Conservation (phyloP, 2,113 vertebrate species). For the Poecilia latipinna region DNA sequence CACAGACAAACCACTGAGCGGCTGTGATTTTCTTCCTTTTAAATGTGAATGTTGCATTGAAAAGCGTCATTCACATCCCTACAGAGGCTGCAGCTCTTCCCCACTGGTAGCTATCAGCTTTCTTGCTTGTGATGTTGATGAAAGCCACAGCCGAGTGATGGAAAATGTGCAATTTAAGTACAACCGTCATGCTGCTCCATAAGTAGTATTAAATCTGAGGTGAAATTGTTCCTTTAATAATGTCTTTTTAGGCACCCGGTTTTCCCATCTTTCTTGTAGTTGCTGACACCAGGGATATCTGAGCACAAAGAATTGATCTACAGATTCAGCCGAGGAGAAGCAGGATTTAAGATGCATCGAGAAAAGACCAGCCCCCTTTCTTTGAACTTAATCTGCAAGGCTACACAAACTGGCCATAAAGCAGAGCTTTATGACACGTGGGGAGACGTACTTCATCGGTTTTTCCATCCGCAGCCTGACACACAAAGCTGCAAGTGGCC, state of each 20-base stretch:
- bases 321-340: slow-evolving; percentile 68
- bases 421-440: slow-evolving; percentile 75
- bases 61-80: slow-evolving; percentile 4
- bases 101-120: slow-evolving; percentile 18
- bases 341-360: slow-evolving; percentile 75
- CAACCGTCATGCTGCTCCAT: slow-evolving; percentile 42
- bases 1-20: slow-evolving; percentile 39
- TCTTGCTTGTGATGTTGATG: slow-evolving; percentile 19
- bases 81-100: slow-evolving; percentile 21
- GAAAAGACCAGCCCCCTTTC: slow-evolving; percentile 68
- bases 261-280: slow-evolving; percentile 48
- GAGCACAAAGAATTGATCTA: slow-evolving; percentile 69
- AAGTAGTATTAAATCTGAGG: slow-evolving; percentile 41
- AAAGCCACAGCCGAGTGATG: slow-evolving; percentile 39
- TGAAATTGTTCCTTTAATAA: slow-evolving; percentile 63
- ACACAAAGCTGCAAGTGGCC: slow-evolving; percentile 70
- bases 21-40: slow-evolving; percentile 51
- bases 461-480: slow-evolving; percentile 69
- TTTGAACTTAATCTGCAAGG: slow-evolving; percentile 80
- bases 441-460: slow-evolving; percentile 70
- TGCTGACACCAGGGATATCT: slow-evolving; percentile 70
- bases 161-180: slow-evolving; percentile 40
- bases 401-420: slow-evolving; percentile 80
- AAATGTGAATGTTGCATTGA: slow-evolving; percentile 35
- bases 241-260: slow-evolving; percentile 61